Evolutionary conservation across 2,797 vertebrate species (phyloP).

Genomic region (Semaprochilodus insignis): DNA sequence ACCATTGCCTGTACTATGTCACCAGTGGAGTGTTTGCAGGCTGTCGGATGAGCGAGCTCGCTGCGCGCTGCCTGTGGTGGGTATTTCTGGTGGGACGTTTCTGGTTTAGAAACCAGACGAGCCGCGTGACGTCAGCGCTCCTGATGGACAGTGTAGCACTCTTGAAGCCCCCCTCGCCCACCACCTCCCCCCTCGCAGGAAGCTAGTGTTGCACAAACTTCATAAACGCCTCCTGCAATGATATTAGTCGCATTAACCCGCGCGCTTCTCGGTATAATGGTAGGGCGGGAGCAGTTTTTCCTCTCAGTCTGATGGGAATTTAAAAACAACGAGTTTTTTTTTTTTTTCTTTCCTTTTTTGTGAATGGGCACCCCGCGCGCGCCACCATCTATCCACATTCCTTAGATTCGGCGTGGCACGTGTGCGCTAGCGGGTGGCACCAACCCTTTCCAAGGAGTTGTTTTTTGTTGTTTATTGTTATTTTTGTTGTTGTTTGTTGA

Average conservation of each 20-base stretch:
- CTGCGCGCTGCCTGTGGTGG: background rate
- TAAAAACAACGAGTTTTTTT: background rate
- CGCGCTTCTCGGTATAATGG: too few species aligned
- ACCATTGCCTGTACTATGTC: background rate
- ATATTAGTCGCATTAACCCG: too few species aligned
- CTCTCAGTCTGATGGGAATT: background rate
- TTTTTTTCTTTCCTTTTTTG: conserved; percentile 46
- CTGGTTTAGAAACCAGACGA: background rate
- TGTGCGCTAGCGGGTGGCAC: conserved; percentile 44
- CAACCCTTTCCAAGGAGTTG: conserved; percentile 18
- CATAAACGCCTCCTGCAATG: background rate
- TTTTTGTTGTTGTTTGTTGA: background rate
- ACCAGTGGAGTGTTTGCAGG: background rate
- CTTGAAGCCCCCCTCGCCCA: background rate
- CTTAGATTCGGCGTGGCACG: conserved; percentile 56
- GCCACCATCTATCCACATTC: conserved; percentile 33
- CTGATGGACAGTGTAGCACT: background rate
- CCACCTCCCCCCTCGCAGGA: background rate
- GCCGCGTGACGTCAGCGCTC: background rate
- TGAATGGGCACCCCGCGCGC: conserved; percentile 63
- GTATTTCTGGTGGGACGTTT: background rate
- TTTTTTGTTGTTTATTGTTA: background rate
- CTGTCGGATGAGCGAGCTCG: background rate
- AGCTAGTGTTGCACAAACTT: background rate
- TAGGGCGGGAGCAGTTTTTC: background rate